Evolutionary conservation across 2,797 vertebrate genomes (phyloP), one percentile per base, ranked within the genome.

Genomic region (Sebastes variabilis): DNA sequence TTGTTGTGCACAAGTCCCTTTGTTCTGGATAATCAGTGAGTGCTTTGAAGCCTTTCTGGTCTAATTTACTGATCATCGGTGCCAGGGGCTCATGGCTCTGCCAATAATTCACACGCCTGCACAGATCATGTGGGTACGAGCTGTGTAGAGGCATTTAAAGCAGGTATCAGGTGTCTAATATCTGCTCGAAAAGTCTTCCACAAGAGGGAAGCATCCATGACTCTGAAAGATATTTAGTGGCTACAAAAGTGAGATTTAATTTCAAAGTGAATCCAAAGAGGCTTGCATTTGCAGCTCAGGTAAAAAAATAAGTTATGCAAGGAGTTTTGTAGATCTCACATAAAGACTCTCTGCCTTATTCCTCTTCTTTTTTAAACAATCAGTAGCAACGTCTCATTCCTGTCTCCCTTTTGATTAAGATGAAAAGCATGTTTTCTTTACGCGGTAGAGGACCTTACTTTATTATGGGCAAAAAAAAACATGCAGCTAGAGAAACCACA

Each of bases 401-500:
- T 86, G 27, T 87, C 74, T 75, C 76, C 74, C 6, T 79, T 84
- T 72, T 74, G 42, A 76, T 80, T 66, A 29, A 10, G 77, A 87
- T 62, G 73, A 71, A 74, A 79, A 80, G 71, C 84, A 76, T 78
- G 59, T 77, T 73, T 84, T 77, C 76, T 85, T 79, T 55, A 61
- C 70, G 42, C 6, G n/a, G 61, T 60, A 81, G 58, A 85, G 78
- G 66, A 85, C 75, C 80, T 54, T 65, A 66, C 79, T 81, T 86
- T 89, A 87, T 86, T 89, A 80, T 66, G 76, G 88, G 88, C 78
- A 89, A 88, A 71, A 52, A 46, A 46, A 80, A 72, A 76, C 90
- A 94, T 93, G 93, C 93, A 95, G 94, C 95, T 94, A 93, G 86
- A 92, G 90, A 87, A 91, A 83, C 87, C 89, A 90, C 83, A 86